Percentiles rank a stretch among this genome's conserved stretches.
Evolutionary conservation across 2,888 invertebrate genomes (phyloP).

Genomic region (Prenolepis imparis): DNA sequence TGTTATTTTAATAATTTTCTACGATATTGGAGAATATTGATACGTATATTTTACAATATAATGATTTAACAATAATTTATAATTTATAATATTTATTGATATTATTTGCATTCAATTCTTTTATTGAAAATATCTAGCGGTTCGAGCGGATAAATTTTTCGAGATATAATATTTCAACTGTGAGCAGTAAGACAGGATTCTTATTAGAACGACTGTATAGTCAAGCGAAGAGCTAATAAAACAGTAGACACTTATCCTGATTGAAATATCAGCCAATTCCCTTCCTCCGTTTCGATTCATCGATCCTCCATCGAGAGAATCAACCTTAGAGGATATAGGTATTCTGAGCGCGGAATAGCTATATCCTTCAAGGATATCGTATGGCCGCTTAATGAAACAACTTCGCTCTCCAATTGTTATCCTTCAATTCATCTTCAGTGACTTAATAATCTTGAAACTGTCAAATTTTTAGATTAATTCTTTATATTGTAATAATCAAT

Average conservation of each 20-base stretch:
- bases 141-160: background rate
- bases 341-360: slow-evolving; percentile 2
- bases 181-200: background rate
- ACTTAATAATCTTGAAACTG: background rate
- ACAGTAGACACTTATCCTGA: slow-evolving; percentile 51
- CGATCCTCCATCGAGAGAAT: slow-evolving; percentile 18
- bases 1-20: background rate
- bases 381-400: slow-evolving; percentile 29
- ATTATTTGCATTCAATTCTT: slow-evolving; percentile 1
- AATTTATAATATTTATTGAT: background rate
- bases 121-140: background rate
- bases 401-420: background rate
- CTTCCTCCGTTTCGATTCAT: slow-evolving; percentile 20
- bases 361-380: slow-evolving; percentile 28
- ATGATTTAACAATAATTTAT: background rate
- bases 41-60: background rate
- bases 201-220: slow-evolving; percentile 25
- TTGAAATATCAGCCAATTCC: slow-evolving; percentile 53
- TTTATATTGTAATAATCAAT: background rate
- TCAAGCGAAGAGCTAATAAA: slow-evolving; percentile 28
- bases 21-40: background rate
- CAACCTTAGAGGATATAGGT: slow-evolving; percentile 21
- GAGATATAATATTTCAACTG: background rate
- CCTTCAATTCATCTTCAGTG: slow-evolving; percentile 25
- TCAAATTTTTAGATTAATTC: background rate